phyloP scores from a whole-genome alignment of 2,113 vertebrate genomes.

The Ellobius talpinus region DNA sequence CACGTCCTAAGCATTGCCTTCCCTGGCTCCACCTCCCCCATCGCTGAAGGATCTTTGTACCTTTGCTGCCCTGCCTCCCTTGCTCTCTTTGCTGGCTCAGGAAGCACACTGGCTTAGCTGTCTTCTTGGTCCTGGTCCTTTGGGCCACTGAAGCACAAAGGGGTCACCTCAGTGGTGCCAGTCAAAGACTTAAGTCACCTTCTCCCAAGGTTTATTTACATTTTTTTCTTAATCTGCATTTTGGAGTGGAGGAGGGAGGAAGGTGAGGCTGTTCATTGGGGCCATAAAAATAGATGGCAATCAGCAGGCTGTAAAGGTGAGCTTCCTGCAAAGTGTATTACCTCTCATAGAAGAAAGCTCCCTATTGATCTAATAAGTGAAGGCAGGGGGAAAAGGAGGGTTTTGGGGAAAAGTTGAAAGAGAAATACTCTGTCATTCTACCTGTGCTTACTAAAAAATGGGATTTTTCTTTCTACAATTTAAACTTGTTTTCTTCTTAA shows the following conservation, averaged over 20 bases:
- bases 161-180: conserved; percentile 75
- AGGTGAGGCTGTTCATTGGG: conserved; percentile 65
- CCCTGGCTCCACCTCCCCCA: not conserved
- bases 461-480: conserved; percentile 5
- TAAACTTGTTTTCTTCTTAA: conserved; percentile 49
- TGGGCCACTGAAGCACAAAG: conserved; percentile 79
- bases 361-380: conserved; percentile 17
- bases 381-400: not conserved
- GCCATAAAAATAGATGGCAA: conserved; percentile 70
- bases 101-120: conserved; percentile 79
- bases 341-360: conserved; percentile 51
- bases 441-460: not conserved
- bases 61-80: not conserved
- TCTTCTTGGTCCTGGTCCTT: conserved; percentile 77
- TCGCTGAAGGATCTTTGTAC: not conserved
- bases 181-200: conserved; percentile 81
- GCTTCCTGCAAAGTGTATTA: conserved; percentile 43
- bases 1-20: not conserved
- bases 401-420: conserved; percentile 24
- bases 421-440: conserved; percentile 42
- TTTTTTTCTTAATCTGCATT: conserved; percentile 56
- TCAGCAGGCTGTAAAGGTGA: conserved; percentile 71
- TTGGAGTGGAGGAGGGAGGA: conserved; percentile 53
- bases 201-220: conserved; percentile 63
- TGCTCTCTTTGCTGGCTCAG: conserved; percentile 65